Evolutionary conservation across 2,113 vertebrate species (phyloP), one percentile per base, ranked within the genome.

Genomic region (Sinocyclocheilus rhinocerous): DNA sequence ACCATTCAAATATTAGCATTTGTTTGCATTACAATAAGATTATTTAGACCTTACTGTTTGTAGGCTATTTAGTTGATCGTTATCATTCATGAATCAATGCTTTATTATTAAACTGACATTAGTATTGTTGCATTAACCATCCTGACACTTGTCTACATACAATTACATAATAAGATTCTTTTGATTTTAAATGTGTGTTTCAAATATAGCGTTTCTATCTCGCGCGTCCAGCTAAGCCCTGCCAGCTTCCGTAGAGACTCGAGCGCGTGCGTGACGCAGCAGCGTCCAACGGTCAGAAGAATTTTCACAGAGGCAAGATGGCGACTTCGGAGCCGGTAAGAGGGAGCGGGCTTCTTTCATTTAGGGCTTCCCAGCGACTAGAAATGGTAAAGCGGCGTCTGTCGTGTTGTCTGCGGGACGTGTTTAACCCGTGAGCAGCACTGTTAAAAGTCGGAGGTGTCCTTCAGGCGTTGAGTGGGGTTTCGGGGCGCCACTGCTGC

Each of bases 291-390:
- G 83, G 85, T 29, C 91, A 95, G 87, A 92, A 94, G 89, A 90
- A 61, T 86, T 93, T 93, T 92, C 87, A 89, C 92, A 91, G 91
- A 91, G 91, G 93, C 93, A 96, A 96, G 94, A 96, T 96, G 95
- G 95, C 95, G 94, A 95, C 95, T 91, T 96, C 95, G 93, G 95
- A 96, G 93, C 95, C 95, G 95, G 95, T 96, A 96, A 95, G 95
- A 86, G 87, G 87, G 86, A 90, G 84, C 24, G 85, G 76, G 76
- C 33, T 80, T 59, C 70, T 24, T 72, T 73, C 83, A 39, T 36
- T 52, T 48, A 65, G 9, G 18, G 70, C 83, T 88, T 36, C 76
- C 18, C 36, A 24, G 20, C 16, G 57, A 29, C n/a, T 1, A 20
- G 13, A 88, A 81, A 83, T 12, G 29, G 10, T 1, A 0, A 33